Conservation (phyloP, 2,113 vertebrate species). For the Melanostigma gelatinosum region DNA sequence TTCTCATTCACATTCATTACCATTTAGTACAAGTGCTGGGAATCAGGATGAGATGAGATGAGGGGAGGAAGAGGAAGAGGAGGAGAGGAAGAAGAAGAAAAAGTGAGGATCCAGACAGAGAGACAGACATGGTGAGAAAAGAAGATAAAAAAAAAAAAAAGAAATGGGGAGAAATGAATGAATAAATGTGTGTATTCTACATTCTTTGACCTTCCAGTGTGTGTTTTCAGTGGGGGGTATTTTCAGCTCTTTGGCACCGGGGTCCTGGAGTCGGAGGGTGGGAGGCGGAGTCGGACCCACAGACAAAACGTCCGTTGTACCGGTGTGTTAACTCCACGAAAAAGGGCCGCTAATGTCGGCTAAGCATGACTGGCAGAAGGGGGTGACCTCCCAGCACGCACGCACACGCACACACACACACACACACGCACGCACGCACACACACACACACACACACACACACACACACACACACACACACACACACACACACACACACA, state of each 20-base stretch:
- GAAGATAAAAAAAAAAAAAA: background rate
- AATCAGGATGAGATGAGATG: constrained; percentile 34
- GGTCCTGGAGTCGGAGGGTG: constrained; percentile 50
- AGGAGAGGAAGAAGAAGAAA: background rate
- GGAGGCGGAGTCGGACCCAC: constrained; percentile 50
- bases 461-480: constrained; percentile 34
- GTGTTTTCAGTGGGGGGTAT: constrained; percentile 61
- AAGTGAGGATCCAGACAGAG: constrained; percentile 3
- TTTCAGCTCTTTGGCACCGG: constrained; percentile 65
- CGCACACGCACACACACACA: constrained; percentile 18
- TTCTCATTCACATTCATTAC: constrained; percentile 61
- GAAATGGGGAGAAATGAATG: constrained; percentile 15
- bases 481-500: constrained; percentile 28
- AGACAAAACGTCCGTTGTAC: constrained; percentile 82
- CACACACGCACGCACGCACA: constrained; percentile 17
- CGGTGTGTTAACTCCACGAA: constrained; percentile 78
- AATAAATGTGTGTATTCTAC: constrained; percentile 28
- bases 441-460: constrained; percentile 34
- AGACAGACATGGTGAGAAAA: constrained; percentile 7
- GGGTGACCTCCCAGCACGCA: constrained; percentile 67
- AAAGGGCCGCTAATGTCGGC: constrained; percentile 78
- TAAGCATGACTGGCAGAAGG: constrained; percentile 86
- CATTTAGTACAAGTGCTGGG: constrained; percentile 44
- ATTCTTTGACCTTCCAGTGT: constrained; percentile 24
- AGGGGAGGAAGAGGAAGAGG: background rate